phyloP scores from a whole-genome alignment of 1,140 invertebrate genomes.

The Eupeodes corollae region DNA sequence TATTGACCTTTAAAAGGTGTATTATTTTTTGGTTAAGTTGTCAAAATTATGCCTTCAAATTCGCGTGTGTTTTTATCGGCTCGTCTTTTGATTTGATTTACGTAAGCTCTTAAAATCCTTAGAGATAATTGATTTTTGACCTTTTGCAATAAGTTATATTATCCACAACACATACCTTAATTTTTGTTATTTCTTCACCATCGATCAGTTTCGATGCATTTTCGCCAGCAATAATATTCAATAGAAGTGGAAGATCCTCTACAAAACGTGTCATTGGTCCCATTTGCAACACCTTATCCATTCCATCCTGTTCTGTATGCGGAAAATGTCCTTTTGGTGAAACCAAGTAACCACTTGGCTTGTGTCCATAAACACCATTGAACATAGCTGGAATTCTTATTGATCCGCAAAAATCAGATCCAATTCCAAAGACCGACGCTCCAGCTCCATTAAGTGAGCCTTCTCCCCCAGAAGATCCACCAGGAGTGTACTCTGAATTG shows the following conservation, averaged over 20 bases:
- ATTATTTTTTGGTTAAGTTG: too few relatives aligned
- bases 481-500: constrained; percentile 47
- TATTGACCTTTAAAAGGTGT: too few relatives aligned
- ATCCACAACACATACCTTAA: constrained; percentile 61
- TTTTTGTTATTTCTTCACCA: constrained; percentile 45
- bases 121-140: constrained; percentile 55
- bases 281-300: constrained; percentile 39
- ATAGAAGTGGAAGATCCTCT: constrained; percentile 57
- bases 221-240: constrained; percentile 48
- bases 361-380: constrained; percentile 81
- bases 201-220: constrained; percentile 38
- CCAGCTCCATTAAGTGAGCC: constrained; percentile 55
- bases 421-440: constrained; percentile 66
- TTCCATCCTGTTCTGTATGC: constrained; percentile 30
- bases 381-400: constrained; percentile 78
- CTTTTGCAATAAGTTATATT: constrained; percentile 66
- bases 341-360: constrained; percentile 55
- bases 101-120: constrained; percentile 54
- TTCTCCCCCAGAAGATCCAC: constrained; percentile 72
- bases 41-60: too few relatives aligned
- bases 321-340: constrained; percentile 50
- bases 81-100: constrained; percentile 49
- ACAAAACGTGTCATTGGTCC: constrained; percentile 75
- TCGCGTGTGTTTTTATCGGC: constrained; percentile 42
- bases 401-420: constrained; percentile 79